These are phyloP conservation scores for Limnephilus rhombicus DNA, from an alignment of 2,888 invertebrate genomes.

Conservation along the genomic window DNA sequence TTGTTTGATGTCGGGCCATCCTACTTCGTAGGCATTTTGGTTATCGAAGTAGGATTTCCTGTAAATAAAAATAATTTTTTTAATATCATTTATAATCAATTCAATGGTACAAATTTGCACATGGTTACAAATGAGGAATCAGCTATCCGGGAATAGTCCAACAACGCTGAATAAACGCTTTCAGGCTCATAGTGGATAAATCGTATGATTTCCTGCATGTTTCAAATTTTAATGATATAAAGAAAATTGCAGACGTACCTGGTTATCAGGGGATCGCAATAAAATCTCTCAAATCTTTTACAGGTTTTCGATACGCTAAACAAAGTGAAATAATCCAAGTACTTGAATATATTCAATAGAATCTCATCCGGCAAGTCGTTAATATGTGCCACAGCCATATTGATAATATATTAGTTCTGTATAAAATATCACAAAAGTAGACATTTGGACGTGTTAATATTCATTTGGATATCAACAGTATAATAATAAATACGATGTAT, in stretches of 20 bases:
- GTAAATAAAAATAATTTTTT: not conserved
- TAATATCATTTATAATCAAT: not conserved
- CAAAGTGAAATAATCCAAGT: slow-evolving; percentile 49
- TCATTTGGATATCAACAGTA: not conserved
- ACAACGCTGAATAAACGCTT: not conserved
- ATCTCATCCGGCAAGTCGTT: slow-evolving; percentile 51
- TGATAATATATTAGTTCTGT: not conserved
- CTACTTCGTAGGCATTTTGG: slow-evolving; percentile 8
- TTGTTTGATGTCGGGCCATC: slow-evolving; percentile 16
- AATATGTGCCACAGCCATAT: slow-evolving; percentile 7
- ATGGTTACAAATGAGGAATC: not conserved
- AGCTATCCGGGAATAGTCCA: not conserved
- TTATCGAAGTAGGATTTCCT: slow-evolving; percentile 39
- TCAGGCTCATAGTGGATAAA: not conserved
- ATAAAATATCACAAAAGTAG: not conserved
- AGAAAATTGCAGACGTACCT: slow-evolving; percentile 25
- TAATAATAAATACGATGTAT: not conserved
- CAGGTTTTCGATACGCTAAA: slow-evolving; percentile 40
- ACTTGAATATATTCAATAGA: slow-evolving; percentile 44
- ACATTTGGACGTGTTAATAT: not conserved
- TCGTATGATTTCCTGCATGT: not conserved
- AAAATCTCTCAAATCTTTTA: slow-evolving; percentile 47
- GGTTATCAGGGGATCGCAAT: slow-evolving; percentile 15
- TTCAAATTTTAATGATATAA: not conserved
- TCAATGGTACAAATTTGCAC: not conserved